Conservation (phyloP, 2,113 vertebrate genomes). For the Plecturocebus donacophilus region DNA sequence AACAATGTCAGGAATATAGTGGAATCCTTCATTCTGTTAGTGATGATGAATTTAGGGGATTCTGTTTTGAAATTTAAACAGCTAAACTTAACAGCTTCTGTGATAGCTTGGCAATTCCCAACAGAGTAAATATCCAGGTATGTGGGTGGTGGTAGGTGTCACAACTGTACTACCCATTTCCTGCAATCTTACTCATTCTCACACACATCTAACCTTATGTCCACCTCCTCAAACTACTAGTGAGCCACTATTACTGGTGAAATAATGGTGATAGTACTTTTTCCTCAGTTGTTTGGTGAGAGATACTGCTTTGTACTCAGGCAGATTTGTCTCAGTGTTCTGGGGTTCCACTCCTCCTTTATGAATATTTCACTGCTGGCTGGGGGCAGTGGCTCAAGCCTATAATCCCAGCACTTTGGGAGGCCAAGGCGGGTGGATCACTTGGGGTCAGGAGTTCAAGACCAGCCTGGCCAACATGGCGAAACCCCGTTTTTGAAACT, state of each 20-base stretch:
- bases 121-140: not conserved
- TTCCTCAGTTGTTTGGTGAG: not conserved
- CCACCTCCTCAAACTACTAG: not conserved
- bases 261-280: not conserved
- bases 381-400: too few relatives aligned
- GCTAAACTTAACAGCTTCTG: not conserved
- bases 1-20: not conserved
- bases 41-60: not conserved
- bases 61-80: slow-evolving; percentile 10
- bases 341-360: not conserved
- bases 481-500: too few relatives aligned
- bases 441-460: too few relatives aligned
- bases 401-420: too few relatives aligned
- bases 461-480: too few relatives aligned
- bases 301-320: not conserved
- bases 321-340: not conserved
- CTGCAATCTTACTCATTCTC: not conserved
- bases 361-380: not conserved
- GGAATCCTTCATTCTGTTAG: slow-evolving; percentile 1
- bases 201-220: not conserved
- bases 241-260: not conserved
- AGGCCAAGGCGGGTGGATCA: too few relatives aligned
- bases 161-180: not conserved
- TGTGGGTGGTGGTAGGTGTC: not conserved
- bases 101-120: not conserved